Percentiles rank a stretch among this genome's conserved stretches.
These are phyloP conservation scores for Blennius ocellaris DNA, from an alignment of 2,113 vertebrate species.

Conservation along the genomic window DNA sequence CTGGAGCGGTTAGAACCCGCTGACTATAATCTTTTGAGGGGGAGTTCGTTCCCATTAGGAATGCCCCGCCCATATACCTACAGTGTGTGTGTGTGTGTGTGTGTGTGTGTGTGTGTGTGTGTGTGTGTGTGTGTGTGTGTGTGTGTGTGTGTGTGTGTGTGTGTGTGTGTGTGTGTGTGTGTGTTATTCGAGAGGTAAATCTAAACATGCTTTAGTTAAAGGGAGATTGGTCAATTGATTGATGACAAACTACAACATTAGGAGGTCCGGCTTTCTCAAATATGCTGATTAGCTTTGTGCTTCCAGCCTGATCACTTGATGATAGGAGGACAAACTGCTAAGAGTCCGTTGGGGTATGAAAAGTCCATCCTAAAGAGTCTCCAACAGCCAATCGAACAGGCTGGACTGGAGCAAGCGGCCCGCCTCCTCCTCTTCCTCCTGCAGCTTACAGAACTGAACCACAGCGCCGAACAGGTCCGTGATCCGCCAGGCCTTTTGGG, in stretches of 20 bases:
- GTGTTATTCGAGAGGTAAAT: slow-evolving; percentile 36
- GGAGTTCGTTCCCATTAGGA: slow-evolving; percentile 52
- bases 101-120: slow-evolving; percentile 23
- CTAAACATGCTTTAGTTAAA: slow-evolving; percentile 74
- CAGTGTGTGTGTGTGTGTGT: slow-evolving; percentile 15
- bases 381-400: slow-evolving; percentile 96
- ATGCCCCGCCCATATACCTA: slow-evolving; percentile 41
- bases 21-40: slow-evolving; percentile 62
- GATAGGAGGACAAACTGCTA: slow-evolving; percentile 14
- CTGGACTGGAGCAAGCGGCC: slow-evolving; percentile 76
- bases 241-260: slow-evolving; percentile 1
- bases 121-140: slow-evolving; percentile 22
- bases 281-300: slow-evolving; percentile 20
- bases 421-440: slow-evolving; percentile 77
- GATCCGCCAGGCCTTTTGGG: slow-evolving; percentile 92
- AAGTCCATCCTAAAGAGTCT: slow-evolving; percentile 81
- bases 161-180: slow-evolving; percentile 14
- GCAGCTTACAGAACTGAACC: slow-evolving; percentile 90
- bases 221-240: slow-evolving; percentile 59
- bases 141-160: slow-evolving; percentile 17
- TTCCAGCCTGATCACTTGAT: slow-evolving; percentile 41
- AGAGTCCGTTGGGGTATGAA: slow-evolving; percentile 9
- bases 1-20: slow-evolving; percentile 71
- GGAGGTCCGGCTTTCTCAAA: slow-evolving; percentile 27
- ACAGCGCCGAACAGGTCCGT: slow-evolving; percentile 92